phyloP scores from a whole-genome alignment of 37 sponge, comb jelly and placozoan species.

The Chondrosia reniformis region DNA sequence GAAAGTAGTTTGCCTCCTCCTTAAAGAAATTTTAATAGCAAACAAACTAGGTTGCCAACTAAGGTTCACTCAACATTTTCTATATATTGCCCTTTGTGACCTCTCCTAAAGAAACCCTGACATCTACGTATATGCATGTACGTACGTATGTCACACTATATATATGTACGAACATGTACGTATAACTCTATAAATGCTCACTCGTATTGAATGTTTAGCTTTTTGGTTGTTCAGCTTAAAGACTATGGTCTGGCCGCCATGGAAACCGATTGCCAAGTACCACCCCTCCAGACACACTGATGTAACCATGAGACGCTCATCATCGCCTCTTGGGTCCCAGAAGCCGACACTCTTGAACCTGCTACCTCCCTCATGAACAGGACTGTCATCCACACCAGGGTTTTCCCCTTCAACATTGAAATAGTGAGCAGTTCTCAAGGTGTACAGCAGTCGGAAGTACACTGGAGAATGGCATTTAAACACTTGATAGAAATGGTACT shows the following conservation, averaged over 20 bases:
- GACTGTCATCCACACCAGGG: constrained; percentile 1
- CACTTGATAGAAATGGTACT: too few relatives aligned
- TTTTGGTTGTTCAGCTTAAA: constrained; percentile 57
- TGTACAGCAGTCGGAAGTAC: constrained; percentile 36
- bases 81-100: too few relatives aligned
- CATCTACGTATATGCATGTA: too few relatives aligned
- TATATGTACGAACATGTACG: too few relatives aligned
- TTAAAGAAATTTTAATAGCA: too few relatives aligned
- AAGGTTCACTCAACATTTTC: too few relatives aligned
- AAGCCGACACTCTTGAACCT: constrained; percentile 38
- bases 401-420: constrained; percentile 30
- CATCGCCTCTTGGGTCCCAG: constrained; percentile 84
- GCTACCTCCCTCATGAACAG: background rate
- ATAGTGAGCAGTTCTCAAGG: constrained; percentile 13
- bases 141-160: too few relatives aligned
- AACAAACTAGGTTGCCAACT: too few relatives aligned
- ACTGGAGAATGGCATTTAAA: too few relatives aligned
- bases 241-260: constrained; percentile 56
- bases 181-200: constrained; percentile 17
- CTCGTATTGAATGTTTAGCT: constrained; percentile 36
- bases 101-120: too few relatives aligned
- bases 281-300: constrained; percentile 50
- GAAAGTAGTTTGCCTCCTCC: background rate
- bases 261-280: constrained; percentile 55
- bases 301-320: constrained; percentile 68